Percentiles rank a stretch among this genome's conserved stretches.
These are phyloP conservation scores for Iphiclides podalirius DNA, from an alignment of 2,888 invertebrate genomes.

Conservation along the genomic window DNA sequence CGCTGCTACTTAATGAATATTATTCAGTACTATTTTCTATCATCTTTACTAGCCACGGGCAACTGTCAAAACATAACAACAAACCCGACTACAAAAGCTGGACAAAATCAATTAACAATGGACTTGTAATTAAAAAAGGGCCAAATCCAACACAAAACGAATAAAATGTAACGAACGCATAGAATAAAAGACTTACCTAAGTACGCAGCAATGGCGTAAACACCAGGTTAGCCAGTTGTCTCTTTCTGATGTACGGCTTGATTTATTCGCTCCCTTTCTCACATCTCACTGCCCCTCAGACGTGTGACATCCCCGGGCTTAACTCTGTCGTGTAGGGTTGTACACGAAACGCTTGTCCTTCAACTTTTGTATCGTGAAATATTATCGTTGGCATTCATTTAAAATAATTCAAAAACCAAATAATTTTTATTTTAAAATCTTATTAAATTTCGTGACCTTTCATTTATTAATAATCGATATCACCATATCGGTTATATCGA, in stretches of 20 bases:
- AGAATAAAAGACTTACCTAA: constrained; percentile 44
- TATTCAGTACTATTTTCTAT: no score
- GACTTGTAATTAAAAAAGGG: constrained; percentile 44
- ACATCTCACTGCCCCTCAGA: constrained; percentile 70
- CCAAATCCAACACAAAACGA: constrained; percentile 39
- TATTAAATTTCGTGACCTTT: no score
- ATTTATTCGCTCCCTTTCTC: constrained; percentile 48
- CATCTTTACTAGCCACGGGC: background rate
- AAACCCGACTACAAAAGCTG: constrained; percentile 26
- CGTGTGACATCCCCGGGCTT: constrained; percentile 75
- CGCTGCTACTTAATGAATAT: no score
- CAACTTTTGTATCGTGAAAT: no score
- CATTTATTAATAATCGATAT: no score
- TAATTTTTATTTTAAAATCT: no score
- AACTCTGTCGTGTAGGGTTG: constrained; percentile 50
- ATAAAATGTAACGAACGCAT: constrained; percentile 47
- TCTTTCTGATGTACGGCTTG: constrained; percentile 38
- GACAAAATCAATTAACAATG: constrained; percentile 39
- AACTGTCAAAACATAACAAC: constrained; percentile 1
- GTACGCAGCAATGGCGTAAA: constrained; percentile 37
- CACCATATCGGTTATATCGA: no score
- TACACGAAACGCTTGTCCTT: constrained; percentile 15
- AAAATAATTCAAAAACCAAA: no score
- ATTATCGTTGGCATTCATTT: no score
- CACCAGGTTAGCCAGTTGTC: constrained; percentile 35